Percentiles rank a stretch among this genome's conserved stretches.
Evolutionary conservation across 2,888 invertebrate genomes (phyloP).

Genomic region (Apodemia duryi): DNA sequence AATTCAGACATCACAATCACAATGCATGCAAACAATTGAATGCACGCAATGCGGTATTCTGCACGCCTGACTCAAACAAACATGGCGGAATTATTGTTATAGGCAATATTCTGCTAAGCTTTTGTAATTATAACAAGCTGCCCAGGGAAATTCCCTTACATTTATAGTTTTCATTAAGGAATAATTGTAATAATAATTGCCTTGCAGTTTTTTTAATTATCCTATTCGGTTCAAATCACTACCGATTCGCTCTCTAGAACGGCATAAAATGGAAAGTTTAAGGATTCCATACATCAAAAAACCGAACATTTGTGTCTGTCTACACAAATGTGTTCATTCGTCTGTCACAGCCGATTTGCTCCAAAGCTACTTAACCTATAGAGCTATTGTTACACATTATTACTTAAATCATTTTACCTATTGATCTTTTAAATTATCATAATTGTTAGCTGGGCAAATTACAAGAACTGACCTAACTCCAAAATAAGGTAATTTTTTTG

Average conservation of each 20-base stretch:
- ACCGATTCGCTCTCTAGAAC: neutral
- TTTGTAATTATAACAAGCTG: neutral
- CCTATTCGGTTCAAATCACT: neutral
- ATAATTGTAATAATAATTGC: neutral
- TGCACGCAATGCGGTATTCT: conserved; percentile 5
- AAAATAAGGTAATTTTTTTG: no score
- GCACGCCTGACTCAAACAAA: neutral
- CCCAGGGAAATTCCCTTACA: neutral
- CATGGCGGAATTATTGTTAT: conserved; percentile 5
- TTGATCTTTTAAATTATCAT: no score
- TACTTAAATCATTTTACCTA: no score
- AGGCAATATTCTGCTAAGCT: conserved; percentile 2
- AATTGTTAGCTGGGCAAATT: no score
- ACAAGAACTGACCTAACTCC: no score
- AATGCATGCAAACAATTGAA: conserved; percentile 5
- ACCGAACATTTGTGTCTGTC: no score
- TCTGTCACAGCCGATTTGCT: no score
- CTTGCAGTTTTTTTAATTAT: neutral
- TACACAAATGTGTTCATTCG: no score
- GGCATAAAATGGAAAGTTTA: neutral
- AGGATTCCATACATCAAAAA: no score
- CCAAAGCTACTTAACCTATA: no score
- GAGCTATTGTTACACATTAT: no score
- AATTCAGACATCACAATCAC: neutral
- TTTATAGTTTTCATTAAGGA: neutral